Evolutionary conservation across 2,888 invertebrate genomes (phyloP).

Genomic region (Hofmannophila pseudospretella): DNA sequence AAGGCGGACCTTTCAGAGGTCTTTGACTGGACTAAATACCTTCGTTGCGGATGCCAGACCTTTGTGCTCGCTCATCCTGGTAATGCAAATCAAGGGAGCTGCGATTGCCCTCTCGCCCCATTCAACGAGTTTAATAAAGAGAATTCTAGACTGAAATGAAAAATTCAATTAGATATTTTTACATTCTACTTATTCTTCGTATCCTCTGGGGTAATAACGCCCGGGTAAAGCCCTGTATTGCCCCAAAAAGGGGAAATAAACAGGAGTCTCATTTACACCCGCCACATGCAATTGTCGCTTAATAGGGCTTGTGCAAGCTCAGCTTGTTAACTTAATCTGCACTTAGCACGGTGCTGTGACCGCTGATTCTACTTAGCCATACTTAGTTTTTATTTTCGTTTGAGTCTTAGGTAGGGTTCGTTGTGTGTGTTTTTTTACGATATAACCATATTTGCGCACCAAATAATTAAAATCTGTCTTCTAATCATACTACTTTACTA

Average conservation of each 20-base stretch:
- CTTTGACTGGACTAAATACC: conserved; percentile 39
- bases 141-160: conserved; percentile 48
- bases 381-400: not conserved
- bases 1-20: conserved; percentile 16
- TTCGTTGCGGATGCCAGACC: conserved; percentile 30
- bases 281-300: conserved; percentile 43
- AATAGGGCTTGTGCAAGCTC: conserved; percentile 39
- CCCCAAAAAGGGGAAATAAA: conserved; percentile 38
- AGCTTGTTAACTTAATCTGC: conserved; percentile 27
- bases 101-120: conserved; percentile 48
- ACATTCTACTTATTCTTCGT: conserved; percentile 34
- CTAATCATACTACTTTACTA: no score
- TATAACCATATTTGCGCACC: no score
- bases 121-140: conserved; percentile 58
- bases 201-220: conserved; percentile 38
- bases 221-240: conserved; percentile 32
- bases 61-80: conserved; percentile 39
- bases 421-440: no score
- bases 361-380: conserved; percentile 5
- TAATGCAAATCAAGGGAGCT: conserved; percentile 53
- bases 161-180: conserved; percentile 63
- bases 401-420: no score
- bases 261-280: conserved; percentile 41
- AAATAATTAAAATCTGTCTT: no score
- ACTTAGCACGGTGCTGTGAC: conserved; percentile 4